phyloP scores from a whole-genome alignment of 1,140 invertebrate species.

The Cephus cinctus region DNA sequence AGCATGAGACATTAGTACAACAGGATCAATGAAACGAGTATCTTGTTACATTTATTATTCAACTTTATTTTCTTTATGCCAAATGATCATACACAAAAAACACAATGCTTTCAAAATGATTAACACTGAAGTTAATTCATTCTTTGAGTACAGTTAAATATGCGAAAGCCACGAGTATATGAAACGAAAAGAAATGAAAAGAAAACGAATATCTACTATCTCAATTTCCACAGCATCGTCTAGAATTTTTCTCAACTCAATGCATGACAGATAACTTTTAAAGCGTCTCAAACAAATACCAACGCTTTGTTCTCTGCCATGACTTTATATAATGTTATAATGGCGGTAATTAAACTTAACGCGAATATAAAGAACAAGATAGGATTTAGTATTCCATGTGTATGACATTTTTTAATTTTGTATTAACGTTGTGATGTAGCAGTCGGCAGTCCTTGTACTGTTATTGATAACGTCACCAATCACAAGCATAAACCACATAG shows the following conservation, averaged over 20 bases:
- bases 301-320: constrained; percentile 18
- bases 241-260: background rate
- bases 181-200: too few species aligned
- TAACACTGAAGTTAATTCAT: background rate
- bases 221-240: background rate
- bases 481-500: constrained; percentile 19
- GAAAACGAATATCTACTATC: too few species aligned
- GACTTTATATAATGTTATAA: constrained; percentile 11
- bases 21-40: too few species aligned
- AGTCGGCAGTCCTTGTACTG: constrained; percentile 42
- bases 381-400: constrained; percentile 18
- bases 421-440: constrained; percentile 39
- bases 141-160: background rate
- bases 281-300: constrained; percentile 17
- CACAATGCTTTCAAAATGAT: constrained; percentile 6
- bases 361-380: constrained; percentile 20
- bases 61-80: constrained; percentile 44
- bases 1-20: too few species aligned
- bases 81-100: constrained; percentile 42
- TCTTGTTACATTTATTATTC: constrained; percentile 20
- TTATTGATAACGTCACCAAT: constrained; percentile 31
- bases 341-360: background rate
- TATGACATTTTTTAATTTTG: constrained; percentile 32
- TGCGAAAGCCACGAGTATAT: background rate
- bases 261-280: background rate